Percentiles rank a stretch among this genome's conserved stretches.
Conservation (phyloP, 2,888 invertebrate species). For the Ectemnius continuus region DNA sequence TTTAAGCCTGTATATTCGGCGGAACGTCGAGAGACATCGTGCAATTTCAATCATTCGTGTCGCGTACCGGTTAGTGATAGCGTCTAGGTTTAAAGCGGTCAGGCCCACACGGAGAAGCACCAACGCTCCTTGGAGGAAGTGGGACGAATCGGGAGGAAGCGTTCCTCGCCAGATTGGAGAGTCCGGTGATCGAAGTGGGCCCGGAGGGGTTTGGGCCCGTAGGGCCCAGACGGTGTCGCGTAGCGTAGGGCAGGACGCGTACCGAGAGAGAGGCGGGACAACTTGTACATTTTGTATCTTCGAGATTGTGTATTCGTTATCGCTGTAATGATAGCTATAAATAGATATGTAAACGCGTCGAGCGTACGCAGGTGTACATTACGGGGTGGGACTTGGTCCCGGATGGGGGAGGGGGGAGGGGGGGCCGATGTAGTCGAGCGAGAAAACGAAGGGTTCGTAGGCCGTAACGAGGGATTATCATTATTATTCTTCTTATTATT, state of each 20-base stretch:
- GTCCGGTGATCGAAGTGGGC: conserved; percentile 47
- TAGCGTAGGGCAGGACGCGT: conserved; percentile 1
- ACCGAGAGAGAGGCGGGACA: conserved; percentile 4
- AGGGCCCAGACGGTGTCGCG: neutral
- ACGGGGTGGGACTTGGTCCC: neutral
- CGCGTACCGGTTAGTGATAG: conserved; percentile 71
- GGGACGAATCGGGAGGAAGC: no score
- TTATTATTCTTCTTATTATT: conserved; percentile 3
- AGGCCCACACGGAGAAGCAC: conserved; percentile 46
- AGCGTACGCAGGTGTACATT: conserved; percentile 24
- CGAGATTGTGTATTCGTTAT: conserved; percentile 72
- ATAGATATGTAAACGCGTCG: conserved; percentile 32
- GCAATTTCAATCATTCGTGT: conserved; percentile 61
- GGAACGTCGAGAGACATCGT: conserved; percentile 45
- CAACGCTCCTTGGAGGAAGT: conserved; percentile 32
- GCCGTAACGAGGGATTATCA: neutral
- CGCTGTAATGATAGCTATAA: conserved; percentile 58
- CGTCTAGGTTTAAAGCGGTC: conserved; percentile 47
- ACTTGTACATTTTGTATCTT: conserved; percentile 76
- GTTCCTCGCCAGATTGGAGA: neutral
- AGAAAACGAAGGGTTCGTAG: neutral
- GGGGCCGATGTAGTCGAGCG: neutral
- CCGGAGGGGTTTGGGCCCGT: neutral
- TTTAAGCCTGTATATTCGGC: conserved; percentile 37
- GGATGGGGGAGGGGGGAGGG: conserved; percentile 13